These are phyloP conservation scores for Lymantria dispar DNA, from an alignment of 2,888 invertebrate genomes.

Conservation along the genomic window DNA sequence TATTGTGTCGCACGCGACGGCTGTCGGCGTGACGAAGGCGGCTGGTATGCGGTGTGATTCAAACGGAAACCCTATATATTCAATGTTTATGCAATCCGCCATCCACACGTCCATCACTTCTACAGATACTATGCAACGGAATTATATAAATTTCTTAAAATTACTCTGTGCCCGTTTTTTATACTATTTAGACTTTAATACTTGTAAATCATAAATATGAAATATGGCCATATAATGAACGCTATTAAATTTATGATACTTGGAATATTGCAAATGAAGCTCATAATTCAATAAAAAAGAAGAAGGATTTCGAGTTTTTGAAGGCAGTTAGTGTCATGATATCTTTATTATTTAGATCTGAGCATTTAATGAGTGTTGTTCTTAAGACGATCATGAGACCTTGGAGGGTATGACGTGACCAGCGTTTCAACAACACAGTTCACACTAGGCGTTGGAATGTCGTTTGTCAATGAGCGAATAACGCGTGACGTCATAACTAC, in stretches of 20 bases:
- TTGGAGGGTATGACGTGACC: slow-evolving; percentile 68
- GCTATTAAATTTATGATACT: slow-evolving; percentile 1
- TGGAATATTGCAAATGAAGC: slow-evolving; percentile 11
- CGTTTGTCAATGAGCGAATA: slow-evolving; percentile 80
- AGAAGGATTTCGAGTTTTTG: slow-evolving; percentile 25
- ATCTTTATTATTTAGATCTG: slow-evolving; percentile 45
- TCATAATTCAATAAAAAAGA: slow-evolving; percentile 12
- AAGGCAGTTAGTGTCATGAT: slow-evolving; percentile 31
- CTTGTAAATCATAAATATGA: slow-evolving; percentile 2
- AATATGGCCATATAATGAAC: slow-evolving; percentile 3
- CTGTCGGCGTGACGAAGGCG: slow-evolving; percentile 71
- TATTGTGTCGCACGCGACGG: slow-evolving; percentile 68
- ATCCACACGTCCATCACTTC: slow-evolving; percentile 65
- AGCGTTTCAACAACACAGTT: slow-evolving; percentile 67
- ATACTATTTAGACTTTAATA: slow-evolving; percentile 12
- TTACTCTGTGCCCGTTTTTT: slow-evolving; percentile 34
- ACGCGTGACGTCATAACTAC: slow-evolving; percentile 69
- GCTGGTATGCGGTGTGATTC: slow-evolving; percentile 79
- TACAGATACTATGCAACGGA: slow-evolving; percentile 54
- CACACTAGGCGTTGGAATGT: slow-evolving; percentile 75
- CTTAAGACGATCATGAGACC: slow-evolving; percentile 67
- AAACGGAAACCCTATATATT: slow-evolving; percentile 78
- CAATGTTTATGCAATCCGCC: slow-evolving; percentile 73
- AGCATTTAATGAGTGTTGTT: slow-evolving; percentile 41
- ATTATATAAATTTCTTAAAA: slow-evolving; percentile 41